Evolutionary conservation across 2,888 invertebrate genomes (phyloP).

Genomic region (Meteorus cinctellus): DNA sequence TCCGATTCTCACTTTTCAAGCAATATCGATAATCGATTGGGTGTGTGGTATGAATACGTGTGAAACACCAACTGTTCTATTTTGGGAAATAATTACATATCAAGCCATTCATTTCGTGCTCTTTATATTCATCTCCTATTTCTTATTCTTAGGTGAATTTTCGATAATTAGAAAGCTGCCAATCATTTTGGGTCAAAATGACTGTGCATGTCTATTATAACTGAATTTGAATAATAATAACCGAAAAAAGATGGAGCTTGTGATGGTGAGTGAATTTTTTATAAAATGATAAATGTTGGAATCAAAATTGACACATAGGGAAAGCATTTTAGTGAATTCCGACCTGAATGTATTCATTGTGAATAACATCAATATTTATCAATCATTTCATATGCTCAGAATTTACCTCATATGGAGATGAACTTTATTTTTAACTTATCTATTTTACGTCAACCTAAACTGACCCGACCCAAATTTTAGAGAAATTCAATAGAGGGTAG

Average conservation of each 20-base stretch:
- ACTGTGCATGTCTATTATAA: too few relatives aligned
- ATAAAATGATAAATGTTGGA: too few relatives aligned
- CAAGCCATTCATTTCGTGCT: background rate
- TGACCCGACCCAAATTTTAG: background rate
- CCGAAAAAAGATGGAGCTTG: too few relatives aligned
- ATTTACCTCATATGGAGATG: background rate
- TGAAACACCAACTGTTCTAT: background rate
- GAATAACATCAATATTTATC: too few relatives aligned
- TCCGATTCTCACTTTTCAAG: constrained; percentile 3
- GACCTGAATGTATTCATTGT: too few relatives aligned
- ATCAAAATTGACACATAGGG: too few relatives aligned
- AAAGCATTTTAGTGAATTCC: too few relatives aligned
- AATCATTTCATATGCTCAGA: background rate
- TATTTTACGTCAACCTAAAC: background rate
- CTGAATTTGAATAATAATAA: too few relatives aligned
- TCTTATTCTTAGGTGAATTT: background rate
- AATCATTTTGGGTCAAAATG: too few relatives aligned
- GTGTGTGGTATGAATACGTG: background rate
- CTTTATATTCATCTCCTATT: background rate
- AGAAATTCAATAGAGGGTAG: background rate
- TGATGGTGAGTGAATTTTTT: too few relatives aligned
- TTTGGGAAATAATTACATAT: background rate
- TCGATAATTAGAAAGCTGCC: too few relatives aligned
- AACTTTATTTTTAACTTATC: background rate
- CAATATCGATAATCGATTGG: constrained; percentile 20